A percentile compares a stretch with the other conserved stretches of the same genome.
These are phyloP conservation scores for Sebastes fasciatus DNA, from an alignment of 2,113 vertebrate genomes.

Conservation along the genomic window DNA sequence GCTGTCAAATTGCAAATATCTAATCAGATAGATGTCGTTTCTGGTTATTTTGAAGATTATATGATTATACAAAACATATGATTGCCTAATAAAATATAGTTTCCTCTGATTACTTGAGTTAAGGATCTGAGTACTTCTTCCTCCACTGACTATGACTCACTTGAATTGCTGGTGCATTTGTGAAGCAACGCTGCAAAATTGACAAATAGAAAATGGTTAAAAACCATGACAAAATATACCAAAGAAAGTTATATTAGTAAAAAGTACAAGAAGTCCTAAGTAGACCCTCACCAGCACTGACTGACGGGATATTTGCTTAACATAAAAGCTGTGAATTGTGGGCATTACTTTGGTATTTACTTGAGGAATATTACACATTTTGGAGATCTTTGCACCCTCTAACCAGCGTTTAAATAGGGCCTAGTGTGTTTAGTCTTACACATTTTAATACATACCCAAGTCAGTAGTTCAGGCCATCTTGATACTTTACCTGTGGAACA, in stretches of 20 bases:
- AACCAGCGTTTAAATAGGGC: not conserved
- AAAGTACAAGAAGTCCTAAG: not conserved
- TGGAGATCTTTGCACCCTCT: not conserved
- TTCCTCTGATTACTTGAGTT: too few species aligned
- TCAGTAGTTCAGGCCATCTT: not conserved
- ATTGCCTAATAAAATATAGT: not conserved
- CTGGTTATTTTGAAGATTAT: too few species aligned
- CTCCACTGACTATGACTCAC: not conserved
- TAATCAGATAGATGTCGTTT: not conserved
- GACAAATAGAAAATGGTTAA: not conserved
- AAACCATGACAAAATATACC: not conserved
- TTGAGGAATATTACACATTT: not conserved
- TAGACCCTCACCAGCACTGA: not conserved
- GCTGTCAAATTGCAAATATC: too few species aligned
- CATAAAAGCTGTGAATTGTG: not conserved
- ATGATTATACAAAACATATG: not conserved
- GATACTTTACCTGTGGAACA: constrained; percentile 63
- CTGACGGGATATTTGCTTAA: not conserved
- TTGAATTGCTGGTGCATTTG: not conserved
- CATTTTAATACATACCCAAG: constrained; percentile 59
- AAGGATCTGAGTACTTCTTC: not conserved
- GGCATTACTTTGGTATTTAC: not conserved
- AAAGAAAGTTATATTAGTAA: not conserved
- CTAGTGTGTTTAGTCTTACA: not conserved
- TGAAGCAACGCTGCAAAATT: not conserved